Base-by-base conservation (phyloP, 2,888 invertebrate genomes). In the Platycheirus albimanus region DNA sequence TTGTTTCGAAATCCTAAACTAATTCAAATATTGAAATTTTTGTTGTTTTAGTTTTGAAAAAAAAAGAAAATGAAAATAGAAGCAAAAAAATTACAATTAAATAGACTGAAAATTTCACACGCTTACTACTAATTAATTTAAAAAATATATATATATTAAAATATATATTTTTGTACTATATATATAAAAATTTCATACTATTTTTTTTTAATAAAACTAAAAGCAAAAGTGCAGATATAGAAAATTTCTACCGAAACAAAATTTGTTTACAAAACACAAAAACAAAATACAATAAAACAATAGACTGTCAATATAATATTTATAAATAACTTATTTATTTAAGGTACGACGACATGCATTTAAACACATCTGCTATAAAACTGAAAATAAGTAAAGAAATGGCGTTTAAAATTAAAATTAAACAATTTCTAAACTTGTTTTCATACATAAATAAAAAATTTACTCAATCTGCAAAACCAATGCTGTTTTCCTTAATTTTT, bases 41-140 rank as follows among this genome's bases (percentile, higher is more conserved):
- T 45, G 4, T 47, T 20, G 36, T 56, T 47, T 63, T 51, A 49
- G n/a, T 56, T 56, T 56, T 6, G 30, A 47, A 52, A 43, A n/a
- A 67, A 52, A 36, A 54, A 13, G 56, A 52, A 67, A 52, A 49
- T 45, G 51, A 63, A 61, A 47, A 24, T 8, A 47, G 45, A 67
- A 64, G 67, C 56, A 81, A 61, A 77, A 78, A 67, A 71, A 61
- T 83, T 74, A 84, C 79, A 74, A 84, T 66, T 69, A 49, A n/a
- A 84, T 75, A 75, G 84, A 84, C 84, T 84, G 84, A 84, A 61
- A 75, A 75, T 79, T 84, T 79, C 78, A 79, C 69, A 84, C 84
- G 84, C 84, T 84, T 84, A 75, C 58, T 74, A 79, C 78, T 77
- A 45, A 71, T 69, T 80, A 75, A 66, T 36, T 51, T 36, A 43